Base-by-base conservation (phyloP, 2,888 invertebrate species). In the Vannuccia rotundouncinata region DNA sequence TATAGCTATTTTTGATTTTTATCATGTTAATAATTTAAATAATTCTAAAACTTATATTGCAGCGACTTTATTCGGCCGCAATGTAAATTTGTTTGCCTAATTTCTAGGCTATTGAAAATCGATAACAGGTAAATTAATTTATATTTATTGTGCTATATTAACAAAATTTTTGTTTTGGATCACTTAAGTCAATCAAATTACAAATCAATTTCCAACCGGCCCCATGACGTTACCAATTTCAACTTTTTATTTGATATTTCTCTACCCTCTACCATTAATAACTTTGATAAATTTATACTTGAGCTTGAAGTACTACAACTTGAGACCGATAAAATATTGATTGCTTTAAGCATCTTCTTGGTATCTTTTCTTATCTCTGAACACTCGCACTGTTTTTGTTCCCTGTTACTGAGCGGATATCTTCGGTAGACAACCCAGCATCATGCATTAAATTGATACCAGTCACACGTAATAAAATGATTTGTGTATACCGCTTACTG, bases 301-400 rank as follows among this genome's bases (percentile, higher is more conserved):
- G n/a, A n/a, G n/a, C n/a, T n/a, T 66, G 66, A 66, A 66, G 66
- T 66, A n/a, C 66, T 66, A 66, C 22, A 66, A 66, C 66, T 66
- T 66, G 66, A 66, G 17, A 17, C 66, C 5, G 66, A 22, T 66
- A 66, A 66, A 66, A 66, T 66, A n/a, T 66, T 22, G 66, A 17
- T 22, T 66, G 66, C 66, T 66, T 66, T 5, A 66, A 66, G 66
- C 66, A 66, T 66, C 66, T 66, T 66, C 66, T 75, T 75, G 28
- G 29, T 75, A 75, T 75, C 31, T 28, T 75, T 75, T 75, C 75
- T 29, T 75, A 75, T 31, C 75, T 75, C 31, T 75, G 5, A 5
- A 27, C 28, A 29, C 75, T 75, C 31, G 30, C 31, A 31, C 31
- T 22, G 31, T 75, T 2, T 75, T 75, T 75, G 75, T 29, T 22